These are phyloP conservation scores for Orthosia gothica DNA, from an alignment of 2,888 invertebrate genomes.

Conservation along the genomic window DNA sequence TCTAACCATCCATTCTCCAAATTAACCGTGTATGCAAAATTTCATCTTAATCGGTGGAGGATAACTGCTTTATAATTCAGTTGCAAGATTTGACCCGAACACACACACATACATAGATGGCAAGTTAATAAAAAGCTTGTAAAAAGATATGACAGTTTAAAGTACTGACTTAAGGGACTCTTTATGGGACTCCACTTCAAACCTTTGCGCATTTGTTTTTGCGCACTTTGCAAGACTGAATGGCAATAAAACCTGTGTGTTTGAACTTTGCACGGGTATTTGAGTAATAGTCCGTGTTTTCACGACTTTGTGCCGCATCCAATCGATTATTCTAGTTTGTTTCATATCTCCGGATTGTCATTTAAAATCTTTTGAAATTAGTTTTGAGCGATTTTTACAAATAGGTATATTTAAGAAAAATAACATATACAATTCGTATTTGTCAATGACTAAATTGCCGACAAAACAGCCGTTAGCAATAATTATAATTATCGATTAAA, in stretches of 20 bases:
- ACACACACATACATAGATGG: no score
- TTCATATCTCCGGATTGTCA: background rate
- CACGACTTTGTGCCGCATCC: no score
- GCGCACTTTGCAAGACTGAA: background rate
- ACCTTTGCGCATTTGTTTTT: background rate
- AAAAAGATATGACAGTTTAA: background rate
- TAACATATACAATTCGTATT: background rate
- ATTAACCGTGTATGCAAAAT: no score
- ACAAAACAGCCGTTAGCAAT: background rate
- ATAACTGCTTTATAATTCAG: no score
- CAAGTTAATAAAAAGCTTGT: no score
- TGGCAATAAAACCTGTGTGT: background rate
- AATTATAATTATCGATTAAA: slow-evolving; percentile 32
- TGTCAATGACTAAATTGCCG: background rate
- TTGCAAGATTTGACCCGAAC: no score
- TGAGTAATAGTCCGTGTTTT: background rate
- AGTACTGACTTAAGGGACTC: background rate
- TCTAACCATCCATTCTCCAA: no score
- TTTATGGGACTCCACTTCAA: background rate
- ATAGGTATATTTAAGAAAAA: background rate
- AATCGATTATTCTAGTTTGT: background rate
- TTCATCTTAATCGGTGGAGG: no score
- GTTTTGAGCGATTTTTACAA: background rate
- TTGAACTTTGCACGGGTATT: background rate
- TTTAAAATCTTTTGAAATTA: background rate